Base-by-base conservation (phyloP, 1,140 invertebrate genomes). In the Yoshiicerus persimilis region DNA sequence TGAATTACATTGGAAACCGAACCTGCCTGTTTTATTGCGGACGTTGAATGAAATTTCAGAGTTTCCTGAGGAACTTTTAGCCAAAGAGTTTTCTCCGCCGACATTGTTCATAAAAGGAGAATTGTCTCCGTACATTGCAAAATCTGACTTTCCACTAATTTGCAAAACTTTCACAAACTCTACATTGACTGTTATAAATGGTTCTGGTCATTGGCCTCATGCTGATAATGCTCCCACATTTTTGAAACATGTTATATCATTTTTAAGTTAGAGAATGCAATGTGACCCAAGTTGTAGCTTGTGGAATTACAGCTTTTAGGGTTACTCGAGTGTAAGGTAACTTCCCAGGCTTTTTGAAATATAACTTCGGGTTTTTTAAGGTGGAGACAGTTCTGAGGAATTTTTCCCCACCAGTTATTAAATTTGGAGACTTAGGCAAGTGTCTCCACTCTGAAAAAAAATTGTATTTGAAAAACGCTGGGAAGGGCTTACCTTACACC, bases 201-300 rank as follows among this genome's bases (percentile, higher is more conserved):
- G 95, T 87, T 96, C 97, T 25, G 96, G 97, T 8, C 98, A 99
- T 92, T 97, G 97, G 96, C 95, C 98, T 10, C 98, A 99, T 91
- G 95, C 96, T 84, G 97, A 99, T 89, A 96, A 98, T 92, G 97
- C 98, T 2, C 91, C 93, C 2, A 95, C 96, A 91, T 98, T 99
- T 92, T 91, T 98, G 11, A 93, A 93, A 36, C 64, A 91, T 34
- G 90, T 94, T 4, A 41, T 88, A 9, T 94, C 89, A 6, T 92
- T 91, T 89, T 27, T 91, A 64, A 89, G 41, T 2, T 56, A 11
- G 30, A 5, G 47, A 56, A 70, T 70, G 23, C 27, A 66, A 23
- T 13, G 8, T 1, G n/a, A 47, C 13, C 1, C 16, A n/a, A n/a
- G 20, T 56, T 5, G 8, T n/a, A 0, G 20, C 20, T 56, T 16